Percentiles rank a stretch among this genome's conserved stretches.
phyloP scores from a whole-genome alignment of 1,140 invertebrate species.

The Bombus turneri region DNA sequence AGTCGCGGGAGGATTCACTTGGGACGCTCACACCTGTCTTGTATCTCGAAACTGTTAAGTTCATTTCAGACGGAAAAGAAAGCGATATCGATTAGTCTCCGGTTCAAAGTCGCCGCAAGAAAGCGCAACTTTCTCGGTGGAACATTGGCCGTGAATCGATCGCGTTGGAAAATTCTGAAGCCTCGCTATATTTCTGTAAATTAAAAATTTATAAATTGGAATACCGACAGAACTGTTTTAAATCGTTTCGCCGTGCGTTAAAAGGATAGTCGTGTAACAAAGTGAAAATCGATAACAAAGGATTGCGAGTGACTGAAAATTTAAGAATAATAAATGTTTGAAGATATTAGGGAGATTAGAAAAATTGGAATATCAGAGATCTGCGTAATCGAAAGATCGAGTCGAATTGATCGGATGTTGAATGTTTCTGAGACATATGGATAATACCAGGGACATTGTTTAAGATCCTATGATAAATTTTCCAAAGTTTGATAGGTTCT shows the following conservation, averaged over 20 bases:
- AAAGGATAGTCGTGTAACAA: neutral
- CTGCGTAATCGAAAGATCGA: neutral
- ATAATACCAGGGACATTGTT: no score
- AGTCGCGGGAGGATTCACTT: conserved; percentile 24
- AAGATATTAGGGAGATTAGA: no score
- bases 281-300: neutral
- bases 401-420: neutral
- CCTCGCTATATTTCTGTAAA: neutral
- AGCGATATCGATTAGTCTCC: neutral
- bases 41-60: neutral
- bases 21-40: neutral
- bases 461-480: neutral
- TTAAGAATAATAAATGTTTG: no score
- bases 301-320: neutral
- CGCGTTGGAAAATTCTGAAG: neutral
- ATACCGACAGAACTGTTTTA: neutral
- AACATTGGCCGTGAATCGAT: neutral
- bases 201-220: neutral
- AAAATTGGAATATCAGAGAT: no score
- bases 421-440: neutral
- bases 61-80: neutral
- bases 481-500: neutral
- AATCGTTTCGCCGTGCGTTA: neutral
- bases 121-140: conserved; percentile 10
- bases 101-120: neutral